Conservation (phyloP, 2,888 invertebrate species). For the Aleiodes leptofemur region DNA sequence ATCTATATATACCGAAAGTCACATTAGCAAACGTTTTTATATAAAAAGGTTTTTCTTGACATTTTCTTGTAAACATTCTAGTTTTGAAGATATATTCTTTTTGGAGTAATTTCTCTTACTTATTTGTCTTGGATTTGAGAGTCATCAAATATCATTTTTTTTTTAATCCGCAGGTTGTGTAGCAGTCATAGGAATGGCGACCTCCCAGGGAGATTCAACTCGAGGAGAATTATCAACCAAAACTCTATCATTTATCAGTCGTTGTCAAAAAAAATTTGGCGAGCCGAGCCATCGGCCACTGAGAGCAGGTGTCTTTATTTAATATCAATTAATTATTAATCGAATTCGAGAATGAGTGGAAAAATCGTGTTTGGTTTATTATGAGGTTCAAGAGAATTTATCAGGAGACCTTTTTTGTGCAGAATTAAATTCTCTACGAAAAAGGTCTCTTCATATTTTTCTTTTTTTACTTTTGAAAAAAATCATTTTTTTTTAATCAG, state of each 20-base stretch:
- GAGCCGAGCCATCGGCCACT: slow-evolving; percentile 94
- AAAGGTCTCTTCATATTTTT: background rate
- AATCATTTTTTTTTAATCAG: slow-evolving; percentile 55
- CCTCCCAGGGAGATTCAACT: slow-evolving; percentile 92
- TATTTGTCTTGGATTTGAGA: too few relatives aligned
- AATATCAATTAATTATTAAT: background rate
- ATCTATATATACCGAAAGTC: too few relatives aligned
- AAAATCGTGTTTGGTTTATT: too few relatives aligned
- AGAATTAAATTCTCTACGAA: too few relatives aligned
- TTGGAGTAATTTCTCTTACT: too few relatives aligned
- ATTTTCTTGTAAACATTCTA: too few relatives aligned
- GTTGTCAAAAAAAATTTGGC: slow-evolving; percentile 99
- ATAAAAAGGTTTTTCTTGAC: too few relatives aligned
- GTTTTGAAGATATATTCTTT: too few relatives aligned
- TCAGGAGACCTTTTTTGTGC: too few relatives aligned
- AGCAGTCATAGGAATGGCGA: slow-evolving; percentile 87
- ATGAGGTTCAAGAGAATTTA: too few relatives aligned
- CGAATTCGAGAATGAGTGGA: background rate
- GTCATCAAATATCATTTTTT: slow-evolving; percentile 13
- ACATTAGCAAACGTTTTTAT: too few relatives aligned
- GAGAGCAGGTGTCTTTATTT: slow-evolving; percentile 85
- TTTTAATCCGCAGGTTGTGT: slow-evolving; percentile 82
- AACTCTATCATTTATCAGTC: slow-evolving; percentile 92
- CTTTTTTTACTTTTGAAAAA: background rate
- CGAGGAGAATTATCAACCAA: slow-evolving; percentile 95